Conservation (phyloP, 2,888 invertebrate genomes). For the Petrophora chlorosata region DNA sequence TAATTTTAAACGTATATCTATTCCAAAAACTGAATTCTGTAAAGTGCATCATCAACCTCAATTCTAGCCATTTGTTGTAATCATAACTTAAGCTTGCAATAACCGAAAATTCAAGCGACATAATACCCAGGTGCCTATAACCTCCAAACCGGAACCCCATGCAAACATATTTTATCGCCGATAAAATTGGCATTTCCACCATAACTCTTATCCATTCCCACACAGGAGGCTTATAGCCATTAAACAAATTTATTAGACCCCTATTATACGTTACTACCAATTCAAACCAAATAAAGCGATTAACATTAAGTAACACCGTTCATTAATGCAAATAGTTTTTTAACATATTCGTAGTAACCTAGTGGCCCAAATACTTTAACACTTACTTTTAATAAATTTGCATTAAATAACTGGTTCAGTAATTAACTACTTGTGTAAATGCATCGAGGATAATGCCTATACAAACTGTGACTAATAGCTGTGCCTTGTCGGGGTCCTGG, state of each 20-base stretch:
- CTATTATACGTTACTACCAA: constrained; percentile 23
- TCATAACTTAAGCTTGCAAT: not conserved
- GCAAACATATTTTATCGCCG: constrained; percentile 13
- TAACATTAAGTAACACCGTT: constrained; percentile 21
- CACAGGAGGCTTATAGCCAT: constrained; percentile 8
- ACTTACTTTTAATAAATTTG: constrained; percentile 44
- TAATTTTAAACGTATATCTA: too few species aligned
- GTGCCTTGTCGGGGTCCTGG: not conserved
- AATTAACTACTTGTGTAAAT: constrained; percentile 35
- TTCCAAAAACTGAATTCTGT: too few species aligned
- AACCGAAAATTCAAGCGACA: not conserved
- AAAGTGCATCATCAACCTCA: not conserved
- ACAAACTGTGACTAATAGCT: constrained; percentile 14
- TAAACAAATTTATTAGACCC: constrained; percentile 20
- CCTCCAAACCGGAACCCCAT: not conserved
- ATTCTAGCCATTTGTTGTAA: not conserved
- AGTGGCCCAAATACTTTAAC: constrained; percentile 40
- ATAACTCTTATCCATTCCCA: constrained; percentile 14
- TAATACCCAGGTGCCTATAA: constrained; percentile 1
- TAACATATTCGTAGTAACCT: constrained; percentile 38
- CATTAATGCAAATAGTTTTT: constrained; percentile 24
- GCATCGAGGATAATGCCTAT: constrained; percentile 32
- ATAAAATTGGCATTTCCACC: constrained; percentile 17
- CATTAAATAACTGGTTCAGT: constrained; percentile 48
- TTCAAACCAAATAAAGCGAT: constrained; percentile 24